phyloP scores from a whole-genome alignment of 1,140 invertebrate species.

The honey bee (Apis mellifera) region DNA sequence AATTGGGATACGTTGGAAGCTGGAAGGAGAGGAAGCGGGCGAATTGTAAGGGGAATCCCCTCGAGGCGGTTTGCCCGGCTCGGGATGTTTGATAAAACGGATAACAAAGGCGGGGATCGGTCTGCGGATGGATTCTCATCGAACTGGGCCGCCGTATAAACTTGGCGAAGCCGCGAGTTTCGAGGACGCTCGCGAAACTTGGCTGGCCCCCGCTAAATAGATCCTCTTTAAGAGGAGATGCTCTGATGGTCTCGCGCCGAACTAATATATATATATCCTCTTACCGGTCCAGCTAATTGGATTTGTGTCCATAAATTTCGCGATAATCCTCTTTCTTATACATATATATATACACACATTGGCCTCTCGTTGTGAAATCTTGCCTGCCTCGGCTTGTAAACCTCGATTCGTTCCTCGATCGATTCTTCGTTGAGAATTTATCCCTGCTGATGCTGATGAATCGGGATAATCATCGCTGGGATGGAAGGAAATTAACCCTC shows the following conservation, averaged over 20 bases:
- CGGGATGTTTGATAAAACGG: background rate
- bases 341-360: too few species aligned
- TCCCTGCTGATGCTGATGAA: background rate
- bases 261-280: slow-evolving; percentile 65
- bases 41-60: background rate
- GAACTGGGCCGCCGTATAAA: slow-evolving; percentile 44
- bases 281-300: slow-evolving; percentile 42
- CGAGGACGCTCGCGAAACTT: slow-evolving; percentile 55
- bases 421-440: background rate
- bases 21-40: background rate
- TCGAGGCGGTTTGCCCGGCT: background rate
- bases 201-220: slow-evolving; percentile 44
- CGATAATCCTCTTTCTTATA: slow-evolving; percentile 21
- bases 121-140: slow-evolving; percentile 6
- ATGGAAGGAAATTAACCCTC: too few species aligned
- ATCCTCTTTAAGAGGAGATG: slow-evolving; percentile 35
- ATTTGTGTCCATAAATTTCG: slow-evolving; percentile 48
- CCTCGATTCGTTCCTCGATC: slow-evolving; percentile 6
- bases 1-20: too few species aligned
- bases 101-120: slow-evolving; percentile 28
- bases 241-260: slow-evolving; percentile 29
- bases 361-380: background rate
- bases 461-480: too few species aligned
- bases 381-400: background rate
- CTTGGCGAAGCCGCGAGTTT: slow-evolving; percentile 59